These are phyloP conservation scores for Tyto alba DNA, from an alignment of 2,113 vertebrate species.

Conservation along the genomic window DNA sequence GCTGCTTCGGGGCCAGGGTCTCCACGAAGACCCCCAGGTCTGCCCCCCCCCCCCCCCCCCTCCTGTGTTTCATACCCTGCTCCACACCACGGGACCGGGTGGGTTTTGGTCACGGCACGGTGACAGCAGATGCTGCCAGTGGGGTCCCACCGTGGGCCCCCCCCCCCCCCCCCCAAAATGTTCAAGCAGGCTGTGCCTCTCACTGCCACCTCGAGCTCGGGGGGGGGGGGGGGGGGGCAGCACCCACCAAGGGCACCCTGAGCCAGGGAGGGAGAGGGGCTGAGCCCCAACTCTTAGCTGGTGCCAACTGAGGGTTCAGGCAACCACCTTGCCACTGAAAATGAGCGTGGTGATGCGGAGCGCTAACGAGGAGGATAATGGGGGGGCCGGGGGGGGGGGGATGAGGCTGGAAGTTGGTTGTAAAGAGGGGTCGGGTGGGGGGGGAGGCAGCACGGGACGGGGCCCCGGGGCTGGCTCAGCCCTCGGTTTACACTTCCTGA, in stretches of 20 bases:
- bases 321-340: neutral
- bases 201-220: neutral
- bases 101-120: rapidly evolving
- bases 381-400: too few species aligned
- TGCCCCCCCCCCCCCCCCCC: too few species aligned
- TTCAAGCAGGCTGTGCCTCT: neutral
- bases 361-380: neutral
- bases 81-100: rapidly evolving
- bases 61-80: too few species aligned
- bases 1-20: too few species aligned
- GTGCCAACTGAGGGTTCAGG: neutral
- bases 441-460: neutral
- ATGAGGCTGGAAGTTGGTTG: neutral
- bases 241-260: neutral
- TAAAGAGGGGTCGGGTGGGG: neutral
- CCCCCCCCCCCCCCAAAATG: too few species aligned
- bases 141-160: neutral
- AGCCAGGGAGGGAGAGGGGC: neutral
- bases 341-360: neutral
- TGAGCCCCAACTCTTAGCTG: too few species aligned
- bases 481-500: too few species aligned
- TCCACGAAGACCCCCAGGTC: neutral
- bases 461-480: neutral
- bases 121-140: rapidly evolving
- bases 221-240: too few species aligned